Evolutionary conservation across 2,113 vertebrate species (phyloP).

Genomic region (Myotis davidii): DNA sequence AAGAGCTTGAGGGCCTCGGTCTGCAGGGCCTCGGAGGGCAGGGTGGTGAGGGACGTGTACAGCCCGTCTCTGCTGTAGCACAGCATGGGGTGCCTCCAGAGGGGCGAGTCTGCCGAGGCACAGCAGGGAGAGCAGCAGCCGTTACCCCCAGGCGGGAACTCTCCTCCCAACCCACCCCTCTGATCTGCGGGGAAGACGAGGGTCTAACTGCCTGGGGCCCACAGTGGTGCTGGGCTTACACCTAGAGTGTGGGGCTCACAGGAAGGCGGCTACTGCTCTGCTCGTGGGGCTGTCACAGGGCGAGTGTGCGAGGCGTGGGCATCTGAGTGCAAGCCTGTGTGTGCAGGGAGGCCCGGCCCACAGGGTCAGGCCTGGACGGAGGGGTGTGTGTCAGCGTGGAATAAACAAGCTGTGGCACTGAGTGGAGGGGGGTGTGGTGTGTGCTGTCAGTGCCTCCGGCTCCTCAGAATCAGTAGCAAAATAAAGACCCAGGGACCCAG

Average conservation of each 20-base stretch:
- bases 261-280: background rate
- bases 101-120: slow-evolving; percentile 88
- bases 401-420: background rate
- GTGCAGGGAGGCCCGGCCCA: background rate
- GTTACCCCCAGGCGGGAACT: background rate
- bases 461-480: background rate
- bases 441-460: background rate
- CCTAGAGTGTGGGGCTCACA: background rate
- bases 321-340: background rate
- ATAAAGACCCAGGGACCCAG: background rate
- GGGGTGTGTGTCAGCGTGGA: background rate
- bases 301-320: background rate
- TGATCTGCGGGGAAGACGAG: background rate
- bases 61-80: slow-evolving; percentile 96
- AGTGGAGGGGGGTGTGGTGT: background rate
- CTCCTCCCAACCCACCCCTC: background rate
- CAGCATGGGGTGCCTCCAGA: slow-evolving; percentile 94
- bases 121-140: background rate
- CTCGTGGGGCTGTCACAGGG: fast-evolving
- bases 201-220: background rate
- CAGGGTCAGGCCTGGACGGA: background rate
- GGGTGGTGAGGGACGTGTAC: slow-evolving; percentile 92
- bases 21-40: slow-evolving; percentile 97
- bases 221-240: background rate
- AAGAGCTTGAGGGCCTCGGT: slow-evolving; percentile 98